Base-by-base conservation (phyloP, 2,113 vertebrate species). In the Rhinolophus ferrumequinum region DNA sequence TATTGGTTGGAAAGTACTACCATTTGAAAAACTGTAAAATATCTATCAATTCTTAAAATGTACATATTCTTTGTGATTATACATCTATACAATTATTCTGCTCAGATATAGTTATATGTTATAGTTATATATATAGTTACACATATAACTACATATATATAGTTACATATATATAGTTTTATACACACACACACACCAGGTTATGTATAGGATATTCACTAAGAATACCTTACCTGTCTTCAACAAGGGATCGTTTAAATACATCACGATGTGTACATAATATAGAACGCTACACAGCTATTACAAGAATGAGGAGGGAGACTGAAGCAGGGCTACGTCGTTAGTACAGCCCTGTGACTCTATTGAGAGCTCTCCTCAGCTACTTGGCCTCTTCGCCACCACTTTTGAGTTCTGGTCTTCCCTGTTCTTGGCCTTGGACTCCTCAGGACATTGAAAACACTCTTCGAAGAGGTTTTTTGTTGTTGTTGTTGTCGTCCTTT, bases 151-250 rank as follows among this genome's bases (percentile, higher is more conserved):
- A 50, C 47, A 50, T 50, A 50, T 50, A 50, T 50, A 50, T 50
- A 50, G 47, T 50, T 50, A 50, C 47, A 50, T 50, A 50, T 11
- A 47, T 50, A 50, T 12, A 50, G 47, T 50, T 50, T 12, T 13
- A 50, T 11, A 50, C 47, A 50, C 9, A 50, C 47, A 80, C 24
- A 70, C 58, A 21, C 56, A 44, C 41, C 41, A 44, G 5, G 41
- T 44, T 56, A n/a, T 33, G 3, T 70, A 44, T 86, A 80, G 81
- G 12, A 2, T 18, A 41, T 52, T 38, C n/a, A 64, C n/a, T 62
- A 67, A 56, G n/a, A 95, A 67, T 87, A 56, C 10, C 33, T 41
- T 73, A 67, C 80, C 64, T 93, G 66, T 76, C 76, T 90, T 94
- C 30, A 54, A 19, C 5, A 88, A 19, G 26, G 47, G 22, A 72